Evolutionary conservation across 2,888 invertebrate genomes (phyloP), one percentile per base, ranked within the genome.

Genomic region (Apomyelois bistriatella): DNA sequence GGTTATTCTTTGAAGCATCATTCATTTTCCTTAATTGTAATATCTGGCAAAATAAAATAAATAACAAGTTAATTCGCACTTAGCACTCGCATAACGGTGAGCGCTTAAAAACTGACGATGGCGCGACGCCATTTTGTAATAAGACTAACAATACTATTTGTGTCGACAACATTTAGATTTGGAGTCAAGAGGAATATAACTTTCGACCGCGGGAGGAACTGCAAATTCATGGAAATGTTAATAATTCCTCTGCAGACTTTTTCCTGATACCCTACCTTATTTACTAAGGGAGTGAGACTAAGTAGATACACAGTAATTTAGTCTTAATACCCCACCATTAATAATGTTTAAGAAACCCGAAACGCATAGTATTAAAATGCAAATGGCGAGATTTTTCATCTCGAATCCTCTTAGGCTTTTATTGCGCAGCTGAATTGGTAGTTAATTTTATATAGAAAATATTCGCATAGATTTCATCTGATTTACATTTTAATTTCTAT

Each of bases 261-360:
- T 72, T 68, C 62, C 72, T 71, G 74, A 76, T 77, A 74, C 72
- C 70, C 67, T 70, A 72, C 66, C 70, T 80, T 78, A 74, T 79
- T 80, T 85, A 79, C 78, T 72, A 72, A 77, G 74, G 75, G 64
- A 60, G 72, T 22, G 22, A 58, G 66, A 72, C 63, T 82, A 79
- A 81, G 76, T 66, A 79, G 83, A 83, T 83, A 79, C 73, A 77
- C 76, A 70, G 77, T 79, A 80, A 86, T 85, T 85, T 83, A 79
- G 84, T 85, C 79, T 80, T 85, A 85, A 85, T 82, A 79, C 76
- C 70, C 66, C 65, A 70, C 77, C 79, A 85, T 86, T 85, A 82
- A 83, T 86, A 85, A 86, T 83, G 84, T 82, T 80, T 74, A 82
- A 68, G 72, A 70, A 68, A 69, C 35, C 43, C 41, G 28, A 22